Base-by-base conservation (phyloP, 2,797 vertebrate species). In the Aulostomus chinensis region DNA sequence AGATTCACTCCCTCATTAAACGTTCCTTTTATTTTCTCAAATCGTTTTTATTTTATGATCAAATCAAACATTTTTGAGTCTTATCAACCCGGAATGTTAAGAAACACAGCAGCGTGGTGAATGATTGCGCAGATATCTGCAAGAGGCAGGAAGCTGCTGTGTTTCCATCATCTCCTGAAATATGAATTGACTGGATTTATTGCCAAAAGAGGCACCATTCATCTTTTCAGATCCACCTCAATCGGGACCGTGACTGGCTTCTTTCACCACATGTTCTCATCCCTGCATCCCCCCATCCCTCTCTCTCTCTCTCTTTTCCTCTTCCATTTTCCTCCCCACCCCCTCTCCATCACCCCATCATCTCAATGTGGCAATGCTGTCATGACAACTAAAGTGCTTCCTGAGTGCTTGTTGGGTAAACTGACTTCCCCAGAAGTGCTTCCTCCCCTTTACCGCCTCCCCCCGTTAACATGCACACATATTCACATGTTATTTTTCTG, bases 381-480 rank as follows among this genome's bases (percentile, higher is more conserved):
- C 67, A 59, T 88, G 80, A 87, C 73, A 83, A 71, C 77, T 85
- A 81, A 86, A 90, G 77, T 85, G 82, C 76, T 89, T 89, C 81
- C 70, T 70, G 85, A 85, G 74, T 84, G 80, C 77, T 79, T 83
- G 71, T 73, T 85, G 87, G 85, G 72, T 86, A 88, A 89, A 89
- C 84, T 81, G 66, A 75, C 70, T 73, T 81, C 74, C 80, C 66
- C 68, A 69, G 75, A 84, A 81, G 80, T 82, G 81, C 76, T 53
- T 54, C 61, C 66, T 68, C 64, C 36, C 39, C 58, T 71, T 76
- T 60, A 29, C 51, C 69, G 53, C 35, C 9, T 28, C 57, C 54
- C 48, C 45, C 60, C 16, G 39, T 65, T 55, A 43, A 53, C 40
- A 17, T 47, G 35, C 33, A 36, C 61, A 31, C 58, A 36, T 12